Evolutionary conservation across 2,113 vertebrate genomes (phyloP).

Genomic region (Callionymus lyra): DNA sequence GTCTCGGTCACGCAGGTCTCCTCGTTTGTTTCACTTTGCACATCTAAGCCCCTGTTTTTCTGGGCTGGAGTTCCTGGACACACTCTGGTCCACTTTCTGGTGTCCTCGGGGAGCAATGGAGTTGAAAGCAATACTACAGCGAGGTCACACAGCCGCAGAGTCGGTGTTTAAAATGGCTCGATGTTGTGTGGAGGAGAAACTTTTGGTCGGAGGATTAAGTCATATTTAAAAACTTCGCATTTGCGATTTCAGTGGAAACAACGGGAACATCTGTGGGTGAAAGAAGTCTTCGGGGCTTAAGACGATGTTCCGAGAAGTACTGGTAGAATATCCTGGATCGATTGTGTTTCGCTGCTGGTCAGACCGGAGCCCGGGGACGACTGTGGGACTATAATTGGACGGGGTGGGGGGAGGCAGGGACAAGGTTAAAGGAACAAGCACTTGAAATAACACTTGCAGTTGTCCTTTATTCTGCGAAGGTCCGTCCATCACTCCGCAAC

Average conservation of each 20-base stretch:
- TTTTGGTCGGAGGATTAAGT: slow-evolving; percentile 37
- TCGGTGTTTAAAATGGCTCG: slow-evolving; percentile 42
- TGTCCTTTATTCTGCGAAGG: slow-evolving; percentile 36
- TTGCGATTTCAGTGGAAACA: slow-evolving; percentile 30
- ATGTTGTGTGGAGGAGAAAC: slow-evolving; percentile 25
- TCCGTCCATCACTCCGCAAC: slow-evolving; percentile 16
- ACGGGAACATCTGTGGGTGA: slow-evolving; percentile 22
- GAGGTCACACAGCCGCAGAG: slow-evolving; percentile 25
- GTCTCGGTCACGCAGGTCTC: no score
- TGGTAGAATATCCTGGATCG: slow-evolving; percentile 21
- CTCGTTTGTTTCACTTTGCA: slow-evolving; percentile 35
- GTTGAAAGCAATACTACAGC: slow-evolving; percentile 54
- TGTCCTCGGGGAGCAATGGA: slow-evolving; percentile 49
- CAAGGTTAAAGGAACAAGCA: slow-evolving; percentile 53
- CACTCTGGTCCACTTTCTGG: slow-evolving; percentile 40
- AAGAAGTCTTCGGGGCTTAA: slow-evolving; percentile 13
- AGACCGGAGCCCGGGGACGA: slow-evolving; percentile 23
- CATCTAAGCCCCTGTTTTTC: slow-evolving; percentile 48
- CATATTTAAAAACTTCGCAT: slow-evolving; percentile 30
- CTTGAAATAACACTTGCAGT: slow-evolving; percentile 51
- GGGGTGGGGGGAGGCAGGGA: slow-evolving; percentile 17
- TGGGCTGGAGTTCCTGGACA: slow-evolving; percentile 54
- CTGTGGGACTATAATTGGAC: slow-evolving; percentile 50
- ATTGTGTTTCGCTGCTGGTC: slow-evolving; percentile 38
- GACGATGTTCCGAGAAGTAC: slow-evolving; percentile 22